Percentiles rank a stretch among this genome's conserved stretches.
Conservation (phyloP, 2,888 invertebrate species). For the Mamestra brassicae region DNA sequence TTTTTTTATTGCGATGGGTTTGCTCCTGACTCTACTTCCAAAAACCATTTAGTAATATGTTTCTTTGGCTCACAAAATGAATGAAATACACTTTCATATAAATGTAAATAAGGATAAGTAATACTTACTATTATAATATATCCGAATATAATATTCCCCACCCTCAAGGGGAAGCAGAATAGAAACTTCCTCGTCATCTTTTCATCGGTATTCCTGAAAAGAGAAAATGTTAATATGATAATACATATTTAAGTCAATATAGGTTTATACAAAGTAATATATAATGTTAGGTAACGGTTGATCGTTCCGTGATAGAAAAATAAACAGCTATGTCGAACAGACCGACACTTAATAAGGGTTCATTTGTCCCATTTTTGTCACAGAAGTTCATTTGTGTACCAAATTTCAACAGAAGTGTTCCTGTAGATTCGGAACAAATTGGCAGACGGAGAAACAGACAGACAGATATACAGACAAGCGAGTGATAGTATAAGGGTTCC, state of each 20-base stretch:
- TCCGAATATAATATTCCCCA: slow-evolving; percentile 87
- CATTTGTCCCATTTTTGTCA: neutral
- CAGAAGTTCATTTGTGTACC: too few relatives aligned
- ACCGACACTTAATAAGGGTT: neutral
- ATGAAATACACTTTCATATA: slow-evolving; percentile 18
- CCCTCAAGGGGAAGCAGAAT: slow-evolving; percentile 86
- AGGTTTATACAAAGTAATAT: neutral
- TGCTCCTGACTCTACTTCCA: too few relatives aligned
- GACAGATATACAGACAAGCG: too few relatives aligned
- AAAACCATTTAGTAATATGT: neutral
- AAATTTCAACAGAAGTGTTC: too few relatives aligned
- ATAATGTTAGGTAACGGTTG: neutral
- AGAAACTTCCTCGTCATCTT: slow-evolving; percentile 88
- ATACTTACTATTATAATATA: slow-evolving; percentile 87
- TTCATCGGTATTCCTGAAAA: slow-evolving; percentile 81
- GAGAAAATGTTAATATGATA: slow-evolving; percentile 42
- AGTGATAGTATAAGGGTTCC: too few relatives aligned
- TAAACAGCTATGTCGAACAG: neutral
- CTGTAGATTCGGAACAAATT: too few relatives aligned
- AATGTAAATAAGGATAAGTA: slow-evolving; percentile 32
- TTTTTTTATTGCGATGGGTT: too few relatives aligned
- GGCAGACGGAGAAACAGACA: too few relatives aligned
- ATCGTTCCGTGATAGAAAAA: neutral
- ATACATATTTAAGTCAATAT: neutral
- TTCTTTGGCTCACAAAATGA: slow-evolving; percentile 3